phyloP scores from a whole-genome alignment of 2,113 vertebrate species.

The Cololabis saira region DNA sequence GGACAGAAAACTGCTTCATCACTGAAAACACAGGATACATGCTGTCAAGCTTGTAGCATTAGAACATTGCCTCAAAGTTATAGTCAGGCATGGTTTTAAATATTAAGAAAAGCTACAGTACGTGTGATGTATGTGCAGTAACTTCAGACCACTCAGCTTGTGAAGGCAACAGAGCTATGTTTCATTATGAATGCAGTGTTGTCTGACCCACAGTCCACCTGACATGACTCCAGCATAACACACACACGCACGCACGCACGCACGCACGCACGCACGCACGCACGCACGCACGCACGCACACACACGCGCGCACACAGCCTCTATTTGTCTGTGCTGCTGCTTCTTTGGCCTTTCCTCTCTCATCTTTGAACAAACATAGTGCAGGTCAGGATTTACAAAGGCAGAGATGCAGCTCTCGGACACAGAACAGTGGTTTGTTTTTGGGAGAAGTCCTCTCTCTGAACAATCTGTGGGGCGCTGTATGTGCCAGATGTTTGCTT shows the following conservation, averaged over 20 bases:
- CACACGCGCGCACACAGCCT: background rate
- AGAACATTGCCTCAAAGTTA: no score
- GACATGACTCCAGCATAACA: slow-evolving; percentile 9
- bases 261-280: background rate
- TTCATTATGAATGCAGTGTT: slow-evolving; percentile 28
- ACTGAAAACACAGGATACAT: no score
- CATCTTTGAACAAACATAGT: slow-evolving; percentile 15
- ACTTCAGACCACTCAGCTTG: background rate
- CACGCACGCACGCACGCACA: background rate
- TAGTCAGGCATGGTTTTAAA: no score
- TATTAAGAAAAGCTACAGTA: no score
- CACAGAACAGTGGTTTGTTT: slow-evolving; percentile 1
- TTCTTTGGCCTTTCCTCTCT: slow-evolving; percentile 7
- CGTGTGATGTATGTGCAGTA: background rate
- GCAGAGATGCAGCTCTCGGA: slow-evolving; percentile 1
- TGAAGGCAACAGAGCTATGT: background rate
- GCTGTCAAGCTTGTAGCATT: no score
- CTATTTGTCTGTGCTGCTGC: background rate
- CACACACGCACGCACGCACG: background rate
- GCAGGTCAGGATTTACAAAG: slow-evolving; percentile 49
- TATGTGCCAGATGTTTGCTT: slow-evolving; percentile 20
- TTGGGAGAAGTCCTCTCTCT: background rate
- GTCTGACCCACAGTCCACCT: slow-evolving; percentile 19
- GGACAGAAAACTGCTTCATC: no score
- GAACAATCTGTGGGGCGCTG: slow-evolving; percentile 2